Percentiles rank a stretch among this genome's conserved stretches.
Conservation (phyloP, 1,140 invertebrate genomes). For the Agraylea sexmaculata region DNA sequence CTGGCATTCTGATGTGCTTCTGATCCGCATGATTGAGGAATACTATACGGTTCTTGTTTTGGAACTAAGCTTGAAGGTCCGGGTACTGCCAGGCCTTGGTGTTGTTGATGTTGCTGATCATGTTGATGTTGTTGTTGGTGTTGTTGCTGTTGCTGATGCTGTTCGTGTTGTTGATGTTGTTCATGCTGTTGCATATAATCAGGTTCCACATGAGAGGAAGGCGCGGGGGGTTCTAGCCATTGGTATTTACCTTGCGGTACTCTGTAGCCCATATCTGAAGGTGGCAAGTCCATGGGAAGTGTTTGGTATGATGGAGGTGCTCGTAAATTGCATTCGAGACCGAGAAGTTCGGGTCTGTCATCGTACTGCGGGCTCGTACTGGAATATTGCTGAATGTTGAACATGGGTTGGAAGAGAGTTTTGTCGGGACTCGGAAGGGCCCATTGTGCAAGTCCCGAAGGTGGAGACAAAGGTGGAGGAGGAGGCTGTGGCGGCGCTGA, state of each 20-base stretch:
- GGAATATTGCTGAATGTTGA: conserved; percentile 34
- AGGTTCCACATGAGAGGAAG: conserved; percentile 20
- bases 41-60: conserved; percentile 63
- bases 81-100: conserved; percentile 35
- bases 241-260: conserved; percentile 42
- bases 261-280: conserved; percentile 23
- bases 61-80: conserved; percentile 48
- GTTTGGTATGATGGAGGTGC: conserved; percentile 16
- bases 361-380: conserved; percentile 37
- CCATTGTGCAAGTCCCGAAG: conserved; percentile 34
- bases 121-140: conserved; percentile 28
- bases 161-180: conserved; percentile 19
- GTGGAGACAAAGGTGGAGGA: conserved; percentile 37
- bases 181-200: conserved; percentile 9
- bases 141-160: conserved; percentile 28
- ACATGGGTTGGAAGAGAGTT: conserved; percentile 44
- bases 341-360: conserved; percentile 44
- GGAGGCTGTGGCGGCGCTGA: conserved; percentile 36
- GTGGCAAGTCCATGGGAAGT: conserved; percentile 12
- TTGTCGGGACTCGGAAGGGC: conserved; percentile 51
- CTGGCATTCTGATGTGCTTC: conserved; percentile 27
- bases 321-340: conserved; percentile 40
- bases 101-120: conserved; percentile 27
- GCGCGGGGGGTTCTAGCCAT: conserved; percentile 42
- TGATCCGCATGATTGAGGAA: conserved; percentile 30